Conservation (phyloP, 2,888 invertebrate genomes). For the Callosobruchus maculatus region DNA sequence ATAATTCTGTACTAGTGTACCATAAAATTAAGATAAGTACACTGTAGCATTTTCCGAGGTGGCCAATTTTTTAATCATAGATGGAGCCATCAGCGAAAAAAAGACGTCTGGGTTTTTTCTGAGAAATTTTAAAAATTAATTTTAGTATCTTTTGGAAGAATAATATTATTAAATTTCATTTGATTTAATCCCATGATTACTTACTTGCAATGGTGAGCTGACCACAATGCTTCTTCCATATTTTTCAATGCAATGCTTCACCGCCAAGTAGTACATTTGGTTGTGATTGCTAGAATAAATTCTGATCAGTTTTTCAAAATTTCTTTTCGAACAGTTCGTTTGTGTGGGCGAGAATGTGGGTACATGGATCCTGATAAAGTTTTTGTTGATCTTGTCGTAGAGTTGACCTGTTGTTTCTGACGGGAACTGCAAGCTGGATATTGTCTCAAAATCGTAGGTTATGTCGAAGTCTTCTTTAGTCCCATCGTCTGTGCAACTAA, state of each 20-base stretch:
- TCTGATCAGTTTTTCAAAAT: conserved; percentile 62
- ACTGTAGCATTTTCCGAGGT: too few relatives aligned
- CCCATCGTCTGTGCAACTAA: conserved; percentile 26
- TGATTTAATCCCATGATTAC: too few relatives aligned
- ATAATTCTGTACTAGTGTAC: too few relatives aligned
- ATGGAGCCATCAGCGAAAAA: too few relatives aligned
- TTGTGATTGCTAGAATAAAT: conserved; percentile 54
- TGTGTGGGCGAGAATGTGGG: conserved; percentile 63
- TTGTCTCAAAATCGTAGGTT: conserved; percentile 42
- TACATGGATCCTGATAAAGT: conserved; percentile 62
- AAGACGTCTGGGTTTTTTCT: too few relatives aligned
- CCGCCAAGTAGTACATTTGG: conserved; percentile 61
- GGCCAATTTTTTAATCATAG: too few relatives aligned
- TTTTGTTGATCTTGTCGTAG: conserved; percentile 62
- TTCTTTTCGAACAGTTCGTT: conserved; percentile 62
- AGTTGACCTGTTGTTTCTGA: conserved; percentile 54
- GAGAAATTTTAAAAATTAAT: too few relatives aligned
- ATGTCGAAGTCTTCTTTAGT: conserved; percentile 31
- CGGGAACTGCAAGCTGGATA: conserved; percentile 49
- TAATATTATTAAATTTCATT: too few relatives aligned
- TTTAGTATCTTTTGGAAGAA: too few relatives aligned
- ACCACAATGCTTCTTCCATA: conserved; percentile 57
- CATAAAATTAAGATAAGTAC: too few relatives aligned
- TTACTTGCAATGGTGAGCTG: conserved; percentile 72
- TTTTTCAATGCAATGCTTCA: conserved; percentile 61